Evolutionary conservation across 2,888 invertebrate species (phyloP), one percentile per base, ranked within the genome.

Genomic region (Thymelicus sylvestris): DNA sequence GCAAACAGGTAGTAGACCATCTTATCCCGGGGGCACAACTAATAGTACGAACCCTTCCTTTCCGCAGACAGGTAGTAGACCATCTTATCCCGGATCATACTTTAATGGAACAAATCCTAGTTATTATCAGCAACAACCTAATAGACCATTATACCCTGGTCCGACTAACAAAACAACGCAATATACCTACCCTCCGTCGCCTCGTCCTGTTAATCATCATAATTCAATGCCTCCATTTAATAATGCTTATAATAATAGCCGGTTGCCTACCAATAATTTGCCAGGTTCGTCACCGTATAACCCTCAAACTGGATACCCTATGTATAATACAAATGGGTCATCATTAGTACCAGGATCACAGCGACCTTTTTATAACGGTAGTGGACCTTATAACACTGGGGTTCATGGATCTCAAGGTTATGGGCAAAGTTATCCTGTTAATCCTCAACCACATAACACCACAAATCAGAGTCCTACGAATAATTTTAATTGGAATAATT

Each of bases 321-420:
- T 8, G 38, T 55, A 67, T 52, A 71, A 63, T 41, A 24, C 52
- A 60, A 50, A 69, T 57, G 47, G 64, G 8, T 19, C 63, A 2
- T 10, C 15, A 47, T 24, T 15, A 55, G 15, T 15, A 2, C 47
- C 69, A 19, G 69, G 63, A 57, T 24, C 10, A 12, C 57, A 57
- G 24, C 38, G 8, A 47, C 57, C 50, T 48, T 6, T 24, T 38
- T 66, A 66, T 47, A 59, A 38, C 15, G 38, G 60, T 48, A 67
- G 13, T 15, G 24, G 44, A 13, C 41, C 65, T 60, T 70, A 70
- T 47, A 70, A 65, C 65, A 24, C 70, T 31, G 39, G 60, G 24
- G 41, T n/a, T 0, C n/a, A n/a, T 6, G 47, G 39, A 7, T 41
- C 24, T 12, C 70, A 70, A 60, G 52, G 50, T 44, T 39, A 64